Conservation (phyloP, 2,113 vertebrate genomes). For the Pipa parva region DNA sequence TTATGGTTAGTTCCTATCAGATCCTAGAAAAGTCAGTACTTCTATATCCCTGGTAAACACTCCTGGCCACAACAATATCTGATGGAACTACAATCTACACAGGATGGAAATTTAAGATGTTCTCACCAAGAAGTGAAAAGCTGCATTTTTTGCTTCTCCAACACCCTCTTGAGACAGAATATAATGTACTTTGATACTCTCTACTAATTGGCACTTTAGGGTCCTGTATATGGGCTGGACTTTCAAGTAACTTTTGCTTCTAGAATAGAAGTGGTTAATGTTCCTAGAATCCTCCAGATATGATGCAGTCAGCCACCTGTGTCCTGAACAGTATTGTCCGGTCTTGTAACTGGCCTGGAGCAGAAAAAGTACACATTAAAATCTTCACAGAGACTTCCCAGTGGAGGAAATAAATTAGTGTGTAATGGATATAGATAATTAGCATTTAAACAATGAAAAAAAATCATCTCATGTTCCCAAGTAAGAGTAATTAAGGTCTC, state of each 20-base stretch:
- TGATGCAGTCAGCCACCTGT: constrained; percentile 43
- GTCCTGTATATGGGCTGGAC: constrained; percentile 47
- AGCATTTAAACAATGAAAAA: no score
- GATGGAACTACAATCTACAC: not conserved
- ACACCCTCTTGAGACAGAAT: constrained; percentile 46
- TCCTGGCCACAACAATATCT: no score
- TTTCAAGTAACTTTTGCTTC: constrained; percentile 58
- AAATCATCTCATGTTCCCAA: no score
- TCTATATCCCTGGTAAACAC: no score
- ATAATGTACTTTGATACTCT: constrained; percentile 50
- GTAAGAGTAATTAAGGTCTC: constrained; percentile 35
- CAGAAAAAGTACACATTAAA: not conserved
- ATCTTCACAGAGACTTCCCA: no score
- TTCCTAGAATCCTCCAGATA: constrained; percentile 29
- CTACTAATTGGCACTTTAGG: constrained; percentile 50
- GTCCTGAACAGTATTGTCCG: constrained; percentile 23
- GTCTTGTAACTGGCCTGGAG: constrained; percentile 57
- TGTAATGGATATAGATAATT: no score
- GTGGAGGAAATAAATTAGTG: no score
- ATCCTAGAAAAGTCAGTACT: no score
- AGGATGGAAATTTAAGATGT: not conserved
- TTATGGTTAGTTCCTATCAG: no score
- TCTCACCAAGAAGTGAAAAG: constrained; percentile 64
- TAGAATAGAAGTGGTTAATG: constrained; percentile 55
- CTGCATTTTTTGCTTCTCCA: constrained; percentile 43